Evolutionary conservation across 1,140 invertebrate genomes (phyloP).

Genomic region (Drosophila bifasciata): DNA sequence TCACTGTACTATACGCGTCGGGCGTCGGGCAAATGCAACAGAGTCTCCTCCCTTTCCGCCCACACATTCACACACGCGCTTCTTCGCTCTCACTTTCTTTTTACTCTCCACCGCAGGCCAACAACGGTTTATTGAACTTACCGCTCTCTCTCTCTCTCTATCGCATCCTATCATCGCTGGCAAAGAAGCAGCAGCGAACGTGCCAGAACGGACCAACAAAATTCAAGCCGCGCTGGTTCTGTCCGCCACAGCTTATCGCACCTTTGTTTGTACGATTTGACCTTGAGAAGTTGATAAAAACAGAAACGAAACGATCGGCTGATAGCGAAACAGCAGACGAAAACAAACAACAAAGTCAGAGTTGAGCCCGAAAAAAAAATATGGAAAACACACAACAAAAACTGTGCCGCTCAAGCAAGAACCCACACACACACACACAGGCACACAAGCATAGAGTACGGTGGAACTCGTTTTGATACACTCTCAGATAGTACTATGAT

Average conservation of each 20-base stretch:
- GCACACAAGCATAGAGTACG: background rate
- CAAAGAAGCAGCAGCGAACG: slow-evolving; percentile 11
- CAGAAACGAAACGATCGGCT: slow-evolving; percentile 12
- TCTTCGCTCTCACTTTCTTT: slow-evolving; percentile 9
- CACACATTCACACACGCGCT: background rate
- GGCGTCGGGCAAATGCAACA: slow-evolving; percentile 14
- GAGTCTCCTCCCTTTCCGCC: background rate
- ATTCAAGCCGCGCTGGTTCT: slow-evolving; percentile 12
- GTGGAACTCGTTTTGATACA: slow-evolving; percentile 59
- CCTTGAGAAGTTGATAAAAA: slow-evolving; percentile 40
- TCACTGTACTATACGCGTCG: too few relatives aligned
- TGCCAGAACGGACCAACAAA: slow-evolving; percentile 41
- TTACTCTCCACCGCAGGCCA: background rate
- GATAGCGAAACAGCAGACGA: background rate
- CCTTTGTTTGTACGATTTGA: slow-evolving; percentile 20
- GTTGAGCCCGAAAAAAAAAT: slow-evolving; percentile 16
- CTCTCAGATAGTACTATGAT: too few relatives aligned
- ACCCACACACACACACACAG: slow-evolving; percentile 5
- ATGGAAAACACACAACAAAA: background rate
- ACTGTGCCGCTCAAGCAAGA: background rate
- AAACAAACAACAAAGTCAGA: slow-evolving; percentile 25
- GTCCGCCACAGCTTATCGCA: slow-evolving; percentile 23
- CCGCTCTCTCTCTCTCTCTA: background rate
- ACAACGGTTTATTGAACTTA: slow-evolving; percentile 57
- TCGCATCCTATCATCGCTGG: slow-evolving; percentile 6